Base-by-base conservation (phyloP, 2,797 vertebrate species). In the Lepus oiostolus region DNA sequence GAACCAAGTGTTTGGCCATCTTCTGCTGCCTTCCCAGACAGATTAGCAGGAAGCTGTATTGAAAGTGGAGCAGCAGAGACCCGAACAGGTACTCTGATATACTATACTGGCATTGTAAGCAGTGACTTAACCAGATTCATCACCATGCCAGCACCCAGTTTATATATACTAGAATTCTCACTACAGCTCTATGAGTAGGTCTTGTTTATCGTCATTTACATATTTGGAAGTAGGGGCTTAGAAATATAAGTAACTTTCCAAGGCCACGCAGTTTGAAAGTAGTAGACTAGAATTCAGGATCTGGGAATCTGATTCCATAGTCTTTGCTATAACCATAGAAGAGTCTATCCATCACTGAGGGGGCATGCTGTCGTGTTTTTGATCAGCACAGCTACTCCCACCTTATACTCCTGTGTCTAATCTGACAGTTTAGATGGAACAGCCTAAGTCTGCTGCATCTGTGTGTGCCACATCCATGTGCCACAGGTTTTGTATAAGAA, bases 221-320 rank as follows among this genome's bases (percentile, higher is more conserved):
- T 90, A 80, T 83, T 95, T 94, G 60, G 63, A 90, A 93, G 76
- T 13, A 38, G 58, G 35, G 30, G 16, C 88, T 82, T 93, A 62
- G 42, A 96, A 94, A 81, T 24, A 28, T 74, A 60, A 85, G 17
- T 84, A 89, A 71, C 54, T 50, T 87, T 82, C 62, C 68, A 76
- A 17, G 28, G 11, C 52, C 71, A n/a, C n/a, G 82, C 4, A 24
- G 22, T 91, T 88, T 84, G 67, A 81, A 91, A 95, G 54, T 24
- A 42, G 32, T 62, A 4, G 50, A 30, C 30, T 60, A 85, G 54
- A 35, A 38, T 67, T 62, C 52, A 42, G n/a, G 38, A 71, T 72
- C 72, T 74, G 5, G 32, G 21, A 1, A 28, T 63, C 86, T 42
- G 47, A 65, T 58, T 74, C 58, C 13, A 5, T 32, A 60, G 16